phyloP scores from a whole-genome alignment of 2,113 vertebrate species.

The Platysternon megacephalum region DNA sequence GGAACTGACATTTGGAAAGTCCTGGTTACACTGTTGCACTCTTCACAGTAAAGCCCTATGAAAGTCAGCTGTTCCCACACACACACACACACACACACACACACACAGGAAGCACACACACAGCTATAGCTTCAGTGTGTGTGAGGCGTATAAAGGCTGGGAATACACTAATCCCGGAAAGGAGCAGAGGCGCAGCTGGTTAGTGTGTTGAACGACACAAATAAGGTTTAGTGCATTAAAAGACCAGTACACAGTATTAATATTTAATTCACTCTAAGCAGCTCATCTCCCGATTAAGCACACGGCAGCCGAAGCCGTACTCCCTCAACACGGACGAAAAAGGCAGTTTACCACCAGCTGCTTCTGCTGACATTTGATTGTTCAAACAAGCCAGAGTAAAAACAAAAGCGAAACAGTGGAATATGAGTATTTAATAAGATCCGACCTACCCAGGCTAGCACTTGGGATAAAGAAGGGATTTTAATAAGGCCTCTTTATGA shows the following conservation, averaged over 20 bases:
- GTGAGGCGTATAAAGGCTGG: not conserved
- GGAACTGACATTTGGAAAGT: not conserved
- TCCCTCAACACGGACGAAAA: not conserved
- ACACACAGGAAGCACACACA: too few species aligned
- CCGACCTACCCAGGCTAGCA: not conserved
- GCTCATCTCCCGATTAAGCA: not conserved
- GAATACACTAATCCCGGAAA: not conserved
- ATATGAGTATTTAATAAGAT: not conserved
- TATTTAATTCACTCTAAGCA: not conserved
- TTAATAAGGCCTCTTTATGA: not conserved
- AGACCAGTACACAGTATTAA: not conserved
- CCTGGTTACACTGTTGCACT: not conserved
- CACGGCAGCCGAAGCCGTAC: not conserved
- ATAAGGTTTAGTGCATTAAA: rapidly evolving
- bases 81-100: not conserved
- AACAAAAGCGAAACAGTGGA: not conserved
- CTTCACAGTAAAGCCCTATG: too few species aligned
- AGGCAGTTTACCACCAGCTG: not conserved
- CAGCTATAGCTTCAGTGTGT: not conserved
- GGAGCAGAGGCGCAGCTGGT: not conserved
- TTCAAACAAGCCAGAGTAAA: not conserved
- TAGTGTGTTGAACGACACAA: rapidly evolving
- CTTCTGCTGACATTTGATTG: not conserved
- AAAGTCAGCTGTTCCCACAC: not conserved
- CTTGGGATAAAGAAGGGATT: not conserved